Evolutionary conservation across 2,113 vertebrate species (phyloP).

Genomic region (Coregonus clupeaformis): DNA sequence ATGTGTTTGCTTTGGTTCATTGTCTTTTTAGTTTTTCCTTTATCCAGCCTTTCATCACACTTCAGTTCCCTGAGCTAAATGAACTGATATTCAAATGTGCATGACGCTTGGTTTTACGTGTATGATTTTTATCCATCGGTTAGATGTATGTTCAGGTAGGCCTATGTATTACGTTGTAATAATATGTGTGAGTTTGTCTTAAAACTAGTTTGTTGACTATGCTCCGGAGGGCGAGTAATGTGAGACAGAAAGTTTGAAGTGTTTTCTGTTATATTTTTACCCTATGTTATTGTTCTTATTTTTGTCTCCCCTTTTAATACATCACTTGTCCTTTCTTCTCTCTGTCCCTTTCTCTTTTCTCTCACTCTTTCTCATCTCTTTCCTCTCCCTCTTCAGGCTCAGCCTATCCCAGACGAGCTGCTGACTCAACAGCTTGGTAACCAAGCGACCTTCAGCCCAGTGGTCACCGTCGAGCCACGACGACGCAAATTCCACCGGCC

Average conservation of each 20-base stretch:
- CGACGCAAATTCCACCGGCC: constrained; percentile 96
- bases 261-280: constrained; percentile 9
- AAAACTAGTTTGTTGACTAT: too few species aligned
- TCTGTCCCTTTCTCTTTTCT: constrained; percentile 5
- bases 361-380: not conserved
- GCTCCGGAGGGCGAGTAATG: too few species aligned
- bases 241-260: too few species aligned
- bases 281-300: not conserved
- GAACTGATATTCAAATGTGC: constrained; percentile 57
- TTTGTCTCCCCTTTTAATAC: constrained; percentile 5
- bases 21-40: constrained; percentile 58
- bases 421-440: constrained; percentile 94
- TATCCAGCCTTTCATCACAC: constrained; percentile 64
- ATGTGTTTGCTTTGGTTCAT: constrained; percentile 43
- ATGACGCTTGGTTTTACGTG: constrained; percentile 31
- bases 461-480: constrained; percentile 93
- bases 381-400: constrained; percentile 76
- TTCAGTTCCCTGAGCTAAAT: constrained; percentile 68
- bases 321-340: constrained; percentile 9
- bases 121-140: constrained; percentile 28
- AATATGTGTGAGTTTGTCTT: too few species aligned
- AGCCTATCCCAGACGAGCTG: constrained; percentile 92
- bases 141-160: too few species aligned
- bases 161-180: not conserved
- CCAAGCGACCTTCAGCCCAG: constrained; percentile 97